phyloP scores from a whole-genome alignment of 2,888 invertebrate genomes.

The Phengaris alcon region DNA sequence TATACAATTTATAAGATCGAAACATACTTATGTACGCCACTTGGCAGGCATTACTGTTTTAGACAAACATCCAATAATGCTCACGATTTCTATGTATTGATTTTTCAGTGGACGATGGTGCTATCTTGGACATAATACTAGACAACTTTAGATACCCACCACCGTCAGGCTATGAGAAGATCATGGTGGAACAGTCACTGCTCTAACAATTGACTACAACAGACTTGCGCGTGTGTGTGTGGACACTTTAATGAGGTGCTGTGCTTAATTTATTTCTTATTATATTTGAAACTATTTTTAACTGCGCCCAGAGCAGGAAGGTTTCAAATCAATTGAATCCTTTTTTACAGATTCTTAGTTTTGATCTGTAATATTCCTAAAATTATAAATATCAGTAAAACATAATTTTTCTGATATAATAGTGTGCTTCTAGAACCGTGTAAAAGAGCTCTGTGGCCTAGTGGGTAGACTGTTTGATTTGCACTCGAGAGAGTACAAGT shows the following conservation, averaged over 20 bases:
- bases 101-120: slow-evolving; percentile 95
- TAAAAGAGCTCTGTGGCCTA: too few relatives aligned
- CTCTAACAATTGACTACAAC: slow-evolving; percentile 81
- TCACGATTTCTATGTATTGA: neutral
- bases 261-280: slow-evolving; percentile 11
- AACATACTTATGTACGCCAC: too few relatives aligned
- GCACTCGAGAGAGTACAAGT: too few relatives aligned
- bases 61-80: too few relatives aligned
- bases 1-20: too few relatives aligned
- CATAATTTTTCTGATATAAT: too few relatives aligned
- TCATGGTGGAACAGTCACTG: slow-evolving; percentile 97
- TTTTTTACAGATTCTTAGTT: neutral
- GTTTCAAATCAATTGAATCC: neutral
- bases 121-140: slow-evolving; percentile 96
- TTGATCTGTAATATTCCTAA: too few relatives aligned
- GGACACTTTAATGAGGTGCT: slow-evolving; percentile 41
- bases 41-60: too few relatives aligned
- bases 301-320: neutral
- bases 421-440: too few relatives aligned
- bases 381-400: too few relatives aligned
- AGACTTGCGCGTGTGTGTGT: slow-evolving; percentile 44
- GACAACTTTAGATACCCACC: slow-evolving; percentile 92
- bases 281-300: neutral
- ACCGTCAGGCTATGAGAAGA: slow-evolving; percentile 94
- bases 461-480: too few relatives aligned